phyloP scores from a whole-genome alignment of 2,797 vertebrate genomes.

The Thalassophryne amazonica region DNA sequence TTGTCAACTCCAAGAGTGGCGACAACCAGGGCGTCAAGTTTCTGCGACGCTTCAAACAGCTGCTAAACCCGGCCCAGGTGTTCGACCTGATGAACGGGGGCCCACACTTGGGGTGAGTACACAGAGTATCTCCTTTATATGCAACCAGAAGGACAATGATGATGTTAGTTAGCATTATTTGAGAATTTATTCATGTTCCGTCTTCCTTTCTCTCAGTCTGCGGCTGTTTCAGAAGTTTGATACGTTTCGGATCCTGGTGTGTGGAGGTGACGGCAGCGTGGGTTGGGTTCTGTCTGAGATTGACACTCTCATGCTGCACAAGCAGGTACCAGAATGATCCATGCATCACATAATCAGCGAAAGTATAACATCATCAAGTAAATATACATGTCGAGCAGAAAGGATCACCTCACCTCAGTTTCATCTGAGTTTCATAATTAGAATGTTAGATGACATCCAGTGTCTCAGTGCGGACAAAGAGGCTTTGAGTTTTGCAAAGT shows the following conservation, averaged over 20 bases:
- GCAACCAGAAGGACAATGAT: too few species aligned
- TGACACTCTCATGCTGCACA: slow-evolving; percentile 91
- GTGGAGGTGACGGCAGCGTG: slow-evolving; percentile 95
- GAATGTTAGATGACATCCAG: too few species aligned
- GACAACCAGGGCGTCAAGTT: slow-evolving; percentile 98
- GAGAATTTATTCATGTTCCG: neutral
- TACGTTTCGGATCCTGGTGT: slow-evolving; percentile 95
- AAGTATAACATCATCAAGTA: too few species aligned
- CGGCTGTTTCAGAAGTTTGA: slow-evolving; percentile 97
- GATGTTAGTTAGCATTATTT: too few species aligned
- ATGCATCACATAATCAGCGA: too few species aligned
- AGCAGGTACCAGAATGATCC: too few species aligned
- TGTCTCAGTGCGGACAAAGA: too few species aligned
- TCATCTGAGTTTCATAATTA: too few species aligned
- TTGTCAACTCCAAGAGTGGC: slow-evolving; percentile 96
- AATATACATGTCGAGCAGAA: too few species aligned
- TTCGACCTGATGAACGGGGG: slow-evolving; percentile 98
- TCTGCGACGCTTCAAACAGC: slow-evolving; percentile 92
- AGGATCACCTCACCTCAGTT: too few species aligned
- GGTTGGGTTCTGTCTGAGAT: slow-evolving; percentile 98
- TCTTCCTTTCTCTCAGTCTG: slow-evolving; percentile 73
- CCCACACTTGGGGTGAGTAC: slow-evolving; percentile 89
- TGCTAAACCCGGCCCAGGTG: slow-evolving; percentile 95
- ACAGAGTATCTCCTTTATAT: neutral
- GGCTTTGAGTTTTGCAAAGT: too few species aligned